Base-by-base conservation (phyloP, 2,797 vertebrate genomes). In the Phataginus tetradactyla region DNA sequence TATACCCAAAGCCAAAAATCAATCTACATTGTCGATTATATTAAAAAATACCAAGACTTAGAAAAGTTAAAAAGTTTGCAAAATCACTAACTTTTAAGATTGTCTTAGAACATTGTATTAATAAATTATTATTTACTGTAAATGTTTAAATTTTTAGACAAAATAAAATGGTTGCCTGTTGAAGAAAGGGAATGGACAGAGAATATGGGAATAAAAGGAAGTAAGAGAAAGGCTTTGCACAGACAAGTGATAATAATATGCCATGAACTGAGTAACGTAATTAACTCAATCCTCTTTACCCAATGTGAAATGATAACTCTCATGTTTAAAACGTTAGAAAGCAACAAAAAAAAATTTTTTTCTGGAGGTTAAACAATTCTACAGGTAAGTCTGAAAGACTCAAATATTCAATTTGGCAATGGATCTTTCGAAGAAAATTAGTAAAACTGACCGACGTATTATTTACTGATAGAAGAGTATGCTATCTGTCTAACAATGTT, bases 91-190 rank as follows among this genome's bases (percentile, higher is more conserved):
- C 18, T 59, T 77, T 95, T 90, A 88, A 92, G 68, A 77, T 61
- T 72, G 20, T 57, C 34, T 94, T n/a, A 61, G 37, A 93, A 37
- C 17, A 57, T 0, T 49, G 11, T 71, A 85, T 39, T 79, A 66
- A 79, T 83, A 72, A 93, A 90, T 6, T 85, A 53, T n/a, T 77
- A 21, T 7, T 53, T 55, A 90, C 55, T 78, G 4, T 51, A 88
- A 86, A 84, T 14, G 69, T 90, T 90, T 75, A 90, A 81, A 79
- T 61, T 79, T 92, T 89, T 66, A 91, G 27, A 90, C 18, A 74
- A 93, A 89, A 75, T 53, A 91, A 74, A 89, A 68, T 12, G 25
- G 11, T 18, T 64, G 6, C 32, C 80, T 71, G 1, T 29, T 88
- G 21, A 90, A 78, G 49, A 86, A 53, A 64, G 5, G 18, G 21